phyloP scores from a whole-genome alignment of 1,140 invertebrate genomes.

The Paracyclopina nana region DNA sequence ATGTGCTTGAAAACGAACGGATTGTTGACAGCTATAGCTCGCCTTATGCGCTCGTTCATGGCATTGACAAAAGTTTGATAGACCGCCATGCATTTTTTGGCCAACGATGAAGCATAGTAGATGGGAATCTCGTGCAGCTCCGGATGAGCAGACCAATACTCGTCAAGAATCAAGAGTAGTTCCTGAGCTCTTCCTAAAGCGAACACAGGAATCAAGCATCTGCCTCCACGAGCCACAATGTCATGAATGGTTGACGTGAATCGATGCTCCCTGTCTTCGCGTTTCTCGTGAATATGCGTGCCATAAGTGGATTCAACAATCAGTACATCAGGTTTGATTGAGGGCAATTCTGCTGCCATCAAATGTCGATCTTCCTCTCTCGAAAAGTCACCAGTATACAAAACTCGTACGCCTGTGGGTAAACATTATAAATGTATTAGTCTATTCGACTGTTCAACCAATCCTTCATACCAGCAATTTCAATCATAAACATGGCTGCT shows the following conservation, averaged over 20 bases:
- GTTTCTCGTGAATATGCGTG: slow-evolving; percentile 94
- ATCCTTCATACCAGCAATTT: slow-evolving; percentile 87
- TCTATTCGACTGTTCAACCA: slow-evolving; percentile 5
- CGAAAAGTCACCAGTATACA: slow-evolving; percentile 98
- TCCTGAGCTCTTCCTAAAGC: slow-evolving; percentile 94
- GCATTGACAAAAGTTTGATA: slow-evolving; percentile 99
- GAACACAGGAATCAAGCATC: slow-evolving; percentile 96
- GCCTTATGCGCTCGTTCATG: slow-evolving; percentile 91
- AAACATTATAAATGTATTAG: slow-evolving; percentile 5
- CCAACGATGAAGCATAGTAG: slow-evolving; percentile 95
- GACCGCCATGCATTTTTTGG: slow-evolving; percentile 99
- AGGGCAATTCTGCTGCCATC: slow-evolving; percentile 96
- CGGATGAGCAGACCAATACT: slow-evolving; percentile 94
- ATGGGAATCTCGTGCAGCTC: slow-evolving; percentile 97
- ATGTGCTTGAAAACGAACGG: slow-evolving; percentile 99
- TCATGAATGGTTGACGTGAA: slow-evolving; percentile 90
- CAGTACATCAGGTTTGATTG: slow-evolving; percentile 80
- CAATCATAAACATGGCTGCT: slow-evolving; percentile 99
- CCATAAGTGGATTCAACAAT: slow-evolving; percentile 91
- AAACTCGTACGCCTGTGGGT: slow-evolving; percentile 38
- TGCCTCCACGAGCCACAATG: slow-evolving; percentile 81
- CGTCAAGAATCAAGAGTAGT: slow-evolving; percentile 75
- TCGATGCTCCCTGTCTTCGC: slow-evolving; percentile 81
- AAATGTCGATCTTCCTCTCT: slow-evolving; percentile 95
- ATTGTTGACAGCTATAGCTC: slow-evolving; percentile 94